Base-by-base conservation (phyloP, 2,797 vertebrate species). In the Trematomus bernacchii region DNA sequence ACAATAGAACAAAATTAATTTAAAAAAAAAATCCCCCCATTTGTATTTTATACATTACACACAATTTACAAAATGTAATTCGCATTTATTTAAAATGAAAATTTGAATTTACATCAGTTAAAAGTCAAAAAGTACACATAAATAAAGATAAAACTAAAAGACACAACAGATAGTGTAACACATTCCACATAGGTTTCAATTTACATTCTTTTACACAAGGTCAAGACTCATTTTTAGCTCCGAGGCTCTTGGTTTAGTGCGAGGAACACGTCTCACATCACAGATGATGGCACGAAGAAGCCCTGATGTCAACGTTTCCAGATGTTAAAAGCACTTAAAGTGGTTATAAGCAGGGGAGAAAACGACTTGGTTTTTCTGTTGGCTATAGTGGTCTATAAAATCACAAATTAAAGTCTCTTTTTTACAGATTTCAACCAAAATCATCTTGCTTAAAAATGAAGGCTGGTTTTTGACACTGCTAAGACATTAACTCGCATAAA, bases 21-120 rank as follows among this genome's bases (percentile, higher is more conserved):
- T 14, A 12, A 18, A 3, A 14, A 43, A 7, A 43, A 7, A 6
- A 18, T n/a, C 6, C 12, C 33, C 8, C 4, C 30, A 48, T 53
- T 14, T 27, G 1, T 21, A 3, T 16, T 0, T 3, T 30, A 6
- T 16, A 15, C 7, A 63, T 16, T 19, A 19, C 18, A 7, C 23
- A 16, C 33, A 52, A 42, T 37, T 47, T 74, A 18, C 18, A 75
- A 83, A 87, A 80, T 16, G 9, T 27, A 3, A 19, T 48, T 73
- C 70, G 15, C 43, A 76, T 91, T 91, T 88, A 89, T 89, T 91
- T 57, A 15, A 86, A 85, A 86, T 33, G 52, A 73, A 52, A 66
- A 47, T 59, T 6, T 40, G 7, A 48, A 74, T 75, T 74, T 66
- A 86, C 55, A 72, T 46, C 10, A 3, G 10, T 77, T 69, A 47